Evolutionary conservation across 2,797 vertebrate species (phyloP).

Genomic region (Naso thynnoides): DNA sequence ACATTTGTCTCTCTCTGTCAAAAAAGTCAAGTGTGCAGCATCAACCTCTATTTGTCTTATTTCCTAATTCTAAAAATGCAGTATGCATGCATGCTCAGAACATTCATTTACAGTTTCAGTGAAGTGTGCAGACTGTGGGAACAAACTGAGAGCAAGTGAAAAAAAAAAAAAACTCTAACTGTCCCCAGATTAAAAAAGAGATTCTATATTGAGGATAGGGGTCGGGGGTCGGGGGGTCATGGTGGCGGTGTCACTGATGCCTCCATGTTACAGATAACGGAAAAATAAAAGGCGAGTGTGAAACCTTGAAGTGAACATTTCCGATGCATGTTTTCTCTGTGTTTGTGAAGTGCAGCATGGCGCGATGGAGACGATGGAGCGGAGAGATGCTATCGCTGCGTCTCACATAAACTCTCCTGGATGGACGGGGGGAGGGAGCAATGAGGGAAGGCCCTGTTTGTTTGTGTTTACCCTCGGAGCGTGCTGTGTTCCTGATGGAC

Average conservation of each 20-base stretch:
- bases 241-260: constrained; percentile 14
- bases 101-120: constrained; percentile 16
- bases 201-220: constrained; percentile 24
- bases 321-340: constrained; percentile 75
- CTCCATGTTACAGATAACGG: constrained; percentile 50
- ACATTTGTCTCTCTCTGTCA: too few relatives aligned
- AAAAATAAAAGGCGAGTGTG: constrained; percentile 54
- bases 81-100: constrained; percentile 21
- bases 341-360: constrained; percentile 77
- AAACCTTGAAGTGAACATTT: constrained; percentile 75
- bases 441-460: constrained; percentile 68
- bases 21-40: constrained; percentile 29
- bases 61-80: constrained; percentile 37
- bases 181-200: constrained; percentile 4
- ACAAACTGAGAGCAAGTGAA: neutral
- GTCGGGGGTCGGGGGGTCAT: too few relatives aligned
- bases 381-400: constrained; percentile 76
- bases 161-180: constrained; percentile 15
- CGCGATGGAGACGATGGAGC: constrained; percentile 76
- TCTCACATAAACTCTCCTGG: constrained; percentile 81
- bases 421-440: constrained; percentile 44
- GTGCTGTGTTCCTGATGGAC: constrained; percentile 75
- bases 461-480: constrained; percentile 80
- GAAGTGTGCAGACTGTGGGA: constrained; percentile 22
- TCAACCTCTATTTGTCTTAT: constrained; percentile 31